Conservation (phyloP, 1,140 invertebrate genomes). For the Panagrolaimus sp. region DNA sequence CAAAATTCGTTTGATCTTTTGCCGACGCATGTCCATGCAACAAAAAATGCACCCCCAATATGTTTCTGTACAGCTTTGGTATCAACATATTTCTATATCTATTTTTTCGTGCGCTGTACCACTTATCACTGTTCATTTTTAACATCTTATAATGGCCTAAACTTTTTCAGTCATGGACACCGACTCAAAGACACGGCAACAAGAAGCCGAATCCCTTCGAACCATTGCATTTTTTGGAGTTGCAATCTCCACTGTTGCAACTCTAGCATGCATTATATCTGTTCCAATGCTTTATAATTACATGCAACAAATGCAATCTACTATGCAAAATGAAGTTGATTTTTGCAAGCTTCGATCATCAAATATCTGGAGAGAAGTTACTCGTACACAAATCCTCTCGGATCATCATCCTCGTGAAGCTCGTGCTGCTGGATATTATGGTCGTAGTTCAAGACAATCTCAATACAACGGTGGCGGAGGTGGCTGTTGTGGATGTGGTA, state of each 20-base stretch:
- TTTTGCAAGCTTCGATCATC: conserved; percentile 33
- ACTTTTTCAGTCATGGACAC: no score
- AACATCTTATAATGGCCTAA: no score
- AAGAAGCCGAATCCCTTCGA: conserved; percentile 33
- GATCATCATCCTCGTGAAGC: conserved; percentile 13
- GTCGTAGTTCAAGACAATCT: not conserved
- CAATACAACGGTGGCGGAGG: not conserved
- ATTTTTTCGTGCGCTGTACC: no score
- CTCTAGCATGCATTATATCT: conserved; percentile 44
- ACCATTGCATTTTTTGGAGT: conserved; percentile 50
- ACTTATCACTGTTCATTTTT: no score
- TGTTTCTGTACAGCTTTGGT: no score
- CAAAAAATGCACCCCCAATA: no score
- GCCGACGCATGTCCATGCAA: no score
- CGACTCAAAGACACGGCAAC: conserved; percentile 1
- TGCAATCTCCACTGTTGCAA: conserved; percentile 46
- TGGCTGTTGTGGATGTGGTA: conserved; percentile 12
- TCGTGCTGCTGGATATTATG: not conserved
- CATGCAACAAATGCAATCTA: conserved; percentile 40
- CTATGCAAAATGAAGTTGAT: conserved; percentile 42
- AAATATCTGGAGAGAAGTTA: conserved; percentile 36
- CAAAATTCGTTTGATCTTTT: no score
- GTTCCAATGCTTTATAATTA: conserved; percentile 51
- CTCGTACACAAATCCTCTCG: conserved; percentile 27
- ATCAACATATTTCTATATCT: no score